Evolutionary conservation across 2,888 invertebrate genomes (phyloP), one percentile per base, ranked within the genome.

Genomic region (Autographa pulchrina): DNA sequence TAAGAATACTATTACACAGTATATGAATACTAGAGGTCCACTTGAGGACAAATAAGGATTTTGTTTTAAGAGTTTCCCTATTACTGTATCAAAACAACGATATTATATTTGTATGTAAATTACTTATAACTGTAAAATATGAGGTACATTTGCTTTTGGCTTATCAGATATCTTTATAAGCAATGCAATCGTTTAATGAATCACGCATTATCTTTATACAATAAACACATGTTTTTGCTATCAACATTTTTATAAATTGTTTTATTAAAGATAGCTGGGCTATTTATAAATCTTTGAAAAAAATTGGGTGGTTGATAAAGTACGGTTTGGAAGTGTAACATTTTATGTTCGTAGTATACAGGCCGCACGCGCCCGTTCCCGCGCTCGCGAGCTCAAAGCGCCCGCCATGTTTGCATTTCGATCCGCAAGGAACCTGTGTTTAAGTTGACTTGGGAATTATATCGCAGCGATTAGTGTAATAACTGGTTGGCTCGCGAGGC

Each of bases 341-440:
- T 60, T 52, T 43, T 32, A 60, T 54, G 77, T 83, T 84, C 75
- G 72, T 61, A 52, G 78, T 74, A 72, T 80, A 58, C 62, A 85
- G 78, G 64, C 86, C 82, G 91, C 88, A 90, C 88, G 83, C 83
- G 85, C 82, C 84, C 77, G 88, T 92, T 92, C 92, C 91, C 93
- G 92, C 92, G 92, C 92, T 89, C 88, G 90, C 86, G 85, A 81
- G 78, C 89, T 92, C 95, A 96, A 96, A 96, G 95, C 92, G 90
- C 89, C 94, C 94, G 95, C 94, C 95, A 95, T 96, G 96, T 96
- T 96, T 96, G 96, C 95, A 93, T 96, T 96, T 94, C 96, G 94
- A 93, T 94, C 93, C 91, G 93, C 94, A 92, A 93, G 90, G 93
- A 93, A 95, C 96, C 96, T 95, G 96, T 96, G 96, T 96, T 96